Evolutionary conservation across 2,888 invertebrate species (phyloP).

Genomic region (Lymantria dispar): DNA sequence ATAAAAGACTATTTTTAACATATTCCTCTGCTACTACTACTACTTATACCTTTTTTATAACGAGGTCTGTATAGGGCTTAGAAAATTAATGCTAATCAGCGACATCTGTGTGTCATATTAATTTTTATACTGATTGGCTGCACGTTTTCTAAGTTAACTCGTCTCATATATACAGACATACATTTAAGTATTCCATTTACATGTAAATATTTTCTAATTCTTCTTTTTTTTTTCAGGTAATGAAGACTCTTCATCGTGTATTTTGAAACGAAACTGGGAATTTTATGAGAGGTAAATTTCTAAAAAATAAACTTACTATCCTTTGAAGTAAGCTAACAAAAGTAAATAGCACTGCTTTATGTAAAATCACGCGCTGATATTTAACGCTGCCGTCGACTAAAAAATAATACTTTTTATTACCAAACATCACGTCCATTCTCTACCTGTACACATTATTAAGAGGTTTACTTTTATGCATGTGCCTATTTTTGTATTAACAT

Average conservation of each 20-base stretch:
- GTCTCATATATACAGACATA: too few species aligned
- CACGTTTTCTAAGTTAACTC: too few species aligned
- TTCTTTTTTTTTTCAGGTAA: constrained; percentile 54
- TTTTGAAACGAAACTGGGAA: constrained; percentile 63
- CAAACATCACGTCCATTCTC: background rate
- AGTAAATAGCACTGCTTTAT: constrained; percentile 21
- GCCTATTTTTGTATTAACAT: too few species aligned
- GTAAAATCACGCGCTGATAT: constrained; percentile 18
- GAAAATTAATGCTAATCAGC: too few species aligned
- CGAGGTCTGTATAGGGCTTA: too few species aligned
- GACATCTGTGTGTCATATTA: too few species aligned
- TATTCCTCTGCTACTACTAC: too few species aligned
- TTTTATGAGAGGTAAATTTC: constrained; percentile 69
- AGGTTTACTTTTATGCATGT: too few species aligned
- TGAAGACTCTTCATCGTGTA: constrained; percentile 61
- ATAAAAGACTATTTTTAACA: too few species aligned
- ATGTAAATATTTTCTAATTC: background rate
- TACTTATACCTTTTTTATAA: too few species aligned
- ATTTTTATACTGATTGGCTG: too few species aligned
- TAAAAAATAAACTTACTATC: constrained; percentile 24
- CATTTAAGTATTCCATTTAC: too few species aligned
- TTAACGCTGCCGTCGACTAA: background rate
- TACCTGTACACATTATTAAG: background rate
- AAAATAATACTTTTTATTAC: background rate
- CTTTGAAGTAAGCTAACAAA: constrained; percentile 27